These are phyloP conservation scores for Chondrilla cf. caribensis DNA, from an alignment of 37 sponge, comb jelly and placozoan genomes.

Conservation along the genomic window DNA sequence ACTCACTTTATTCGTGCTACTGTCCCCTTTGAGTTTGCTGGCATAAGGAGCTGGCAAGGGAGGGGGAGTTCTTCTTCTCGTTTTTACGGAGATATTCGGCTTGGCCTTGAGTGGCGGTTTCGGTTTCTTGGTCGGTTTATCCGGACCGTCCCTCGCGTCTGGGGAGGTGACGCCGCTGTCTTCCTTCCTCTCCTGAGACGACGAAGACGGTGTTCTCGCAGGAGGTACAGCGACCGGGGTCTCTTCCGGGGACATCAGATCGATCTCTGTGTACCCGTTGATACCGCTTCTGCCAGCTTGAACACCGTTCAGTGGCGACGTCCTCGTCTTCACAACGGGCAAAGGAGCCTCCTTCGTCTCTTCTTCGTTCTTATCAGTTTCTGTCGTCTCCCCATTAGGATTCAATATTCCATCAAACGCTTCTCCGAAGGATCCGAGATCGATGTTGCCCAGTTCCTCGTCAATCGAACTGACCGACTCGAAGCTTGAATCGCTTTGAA, in stretches of 20 bases:
- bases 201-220: not conserved
- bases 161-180: not conserved
- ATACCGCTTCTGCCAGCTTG: not conserved
- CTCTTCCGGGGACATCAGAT: not conserved
- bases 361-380: not conserved
- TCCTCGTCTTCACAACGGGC: not conserved
- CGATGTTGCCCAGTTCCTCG: not conserved
- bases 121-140: not conserved
- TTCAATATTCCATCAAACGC: not conserved
- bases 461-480: slow-evolving; percentile 16
- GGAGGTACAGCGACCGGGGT: no score
- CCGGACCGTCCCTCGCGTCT: not conserved
- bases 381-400: not conserved
- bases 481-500: slow-evolving; percentile 20
- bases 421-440: not conserved
- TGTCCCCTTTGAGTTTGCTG: not conserved
- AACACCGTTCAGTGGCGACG: not conserved
- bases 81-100: not conserved
- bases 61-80: not conserved
- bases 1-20: no score
- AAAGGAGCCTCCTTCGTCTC: not conserved
- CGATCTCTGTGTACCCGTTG: slow-evolving; percentile 10
- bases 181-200: not conserved
- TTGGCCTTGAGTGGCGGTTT: slow-evolving; percentile 7
- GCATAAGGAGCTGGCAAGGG: not conserved